phyloP scores from a whole-genome alignment of 2,888 invertebrate genomes.

The Stramonita haemastoma region DNA sequence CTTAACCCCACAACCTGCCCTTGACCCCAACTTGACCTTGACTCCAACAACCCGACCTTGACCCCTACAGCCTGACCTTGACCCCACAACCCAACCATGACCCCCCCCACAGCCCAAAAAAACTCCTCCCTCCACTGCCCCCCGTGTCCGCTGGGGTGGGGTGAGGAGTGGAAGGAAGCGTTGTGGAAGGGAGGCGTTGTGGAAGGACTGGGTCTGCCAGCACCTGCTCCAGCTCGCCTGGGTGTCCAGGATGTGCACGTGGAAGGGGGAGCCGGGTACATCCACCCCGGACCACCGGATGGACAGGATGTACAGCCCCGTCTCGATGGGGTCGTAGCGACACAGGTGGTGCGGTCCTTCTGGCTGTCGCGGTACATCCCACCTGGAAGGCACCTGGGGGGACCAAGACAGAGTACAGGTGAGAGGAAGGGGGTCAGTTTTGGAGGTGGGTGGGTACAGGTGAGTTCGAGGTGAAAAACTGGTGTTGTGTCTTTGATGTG shows the following conservation, averaged over 20 bases:
- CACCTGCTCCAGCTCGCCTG: conserved; percentile 88
- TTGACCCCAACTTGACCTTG: too few relatives aligned
- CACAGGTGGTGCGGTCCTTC: conserved; percentile 97
- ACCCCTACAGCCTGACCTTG: not conserved
- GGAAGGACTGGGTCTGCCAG: conserved; percentile 57
- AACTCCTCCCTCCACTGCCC: conserved; percentile 57
- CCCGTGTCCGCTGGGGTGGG: conserved; percentile 51
- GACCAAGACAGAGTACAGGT: too few relatives aligned
- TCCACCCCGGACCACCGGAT: conserved; percentile 98
- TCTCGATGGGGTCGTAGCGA: conserved; percentile 98
- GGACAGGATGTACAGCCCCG: conserved; percentile 98
- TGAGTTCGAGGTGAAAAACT: too few relatives aligned
- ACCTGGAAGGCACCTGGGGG: conserved; percentile 95
- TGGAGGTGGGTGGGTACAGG: too few relatives aligned
- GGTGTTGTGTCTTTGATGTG: too few relatives aligned
- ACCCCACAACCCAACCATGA: too few relatives aligned
- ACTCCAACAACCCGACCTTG: too few relatives aligned
- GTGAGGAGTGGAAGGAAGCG: conserved; percentile 38
- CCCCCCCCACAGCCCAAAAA: conserved; percentile 32
- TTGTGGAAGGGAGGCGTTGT: conserved; percentile 47
- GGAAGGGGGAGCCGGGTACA: conserved; percentile 98
- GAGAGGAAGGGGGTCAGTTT: too few relatives aligned
- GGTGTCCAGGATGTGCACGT: conserved; percentile 99
- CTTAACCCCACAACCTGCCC: too few relatives aligned
- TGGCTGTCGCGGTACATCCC: conserved; percentile 98